Evolutionary conservation across 2,888 invertebrate species (phyloP), one percentile per base, ranked within the genome.

Genomic region (Stenurella melanura): DNA sequence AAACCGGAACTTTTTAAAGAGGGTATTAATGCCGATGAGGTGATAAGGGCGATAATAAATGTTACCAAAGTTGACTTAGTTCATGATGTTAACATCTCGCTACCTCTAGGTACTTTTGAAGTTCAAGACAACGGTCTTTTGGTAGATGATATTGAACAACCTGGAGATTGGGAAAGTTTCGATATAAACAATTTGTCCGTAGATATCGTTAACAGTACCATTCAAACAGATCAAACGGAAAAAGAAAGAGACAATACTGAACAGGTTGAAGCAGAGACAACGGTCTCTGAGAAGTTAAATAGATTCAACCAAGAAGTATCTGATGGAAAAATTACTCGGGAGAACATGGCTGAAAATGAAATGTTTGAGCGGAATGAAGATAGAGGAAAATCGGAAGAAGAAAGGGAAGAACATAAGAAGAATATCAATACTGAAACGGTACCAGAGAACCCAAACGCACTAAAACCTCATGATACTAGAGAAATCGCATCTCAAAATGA

Each of bases 91-190:
- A n/a, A n/a, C 3, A n/a, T 17, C 1, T n/a, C 12, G 1, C 18
- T 56, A 56, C 56, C 56, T 56, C n/a, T 56, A 18, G 56, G 56
- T 12, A 56, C 56, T 56, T 56, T 56, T 7, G 7, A 56, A 15
- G n/a, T 56, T 56, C 56, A 56, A 56, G n/a, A n/a, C n/a, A n/a
- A n/a, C n/a, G n/a, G n/a, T n/a, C n/a, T n/a, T n/a, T n/a, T 56
- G 1, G n/a, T 56, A 1, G 56, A 56, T 56, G 56, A 56, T 17
- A 56, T n/a, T n/a, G 18, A 56, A 17, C n/a, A 18, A 56, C n/a
- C 57, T 17, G 18, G 57, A 57, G 57, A 57, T 57, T 57, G 57
- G 57, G 57, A 57, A 57, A 57, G 6, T 57, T 17, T 57, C 1
- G 57, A 57, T 57, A 57, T 57, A 57, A 57, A 57, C 6, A 57